Percentiles rank a stretch among this genome's conserved stretches.
phyloP scores from a whole-genome alignment of 2,797 vertebrate genomes.

The Iguana delicatissima region DNA sequence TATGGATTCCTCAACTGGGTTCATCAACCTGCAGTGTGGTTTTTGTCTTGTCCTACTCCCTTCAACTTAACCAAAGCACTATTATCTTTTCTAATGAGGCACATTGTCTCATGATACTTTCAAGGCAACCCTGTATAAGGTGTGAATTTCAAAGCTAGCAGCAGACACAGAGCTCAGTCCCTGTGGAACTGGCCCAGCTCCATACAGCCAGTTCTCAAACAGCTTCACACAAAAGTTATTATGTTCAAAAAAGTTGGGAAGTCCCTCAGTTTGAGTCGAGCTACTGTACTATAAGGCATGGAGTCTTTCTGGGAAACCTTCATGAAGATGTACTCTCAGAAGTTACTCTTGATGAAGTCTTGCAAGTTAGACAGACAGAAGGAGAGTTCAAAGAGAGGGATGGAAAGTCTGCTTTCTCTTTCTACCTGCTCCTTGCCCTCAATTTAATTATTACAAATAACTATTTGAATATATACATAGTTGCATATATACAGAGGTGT shows the following conservation, averaged over 20 bases:
- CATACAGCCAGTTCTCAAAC: neutral
- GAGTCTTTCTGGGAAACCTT: neutral
- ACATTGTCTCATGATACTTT: too few species aligned
- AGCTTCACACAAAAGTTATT: neutral
- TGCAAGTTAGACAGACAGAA: neutral
- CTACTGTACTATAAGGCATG: neutral
- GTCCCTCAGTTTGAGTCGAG: neutral
- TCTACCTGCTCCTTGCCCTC: neutral
- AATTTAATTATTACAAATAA: neutral
- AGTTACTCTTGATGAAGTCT: neutral
- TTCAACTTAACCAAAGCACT: too few species aligned
- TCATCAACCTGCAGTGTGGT: too few species aligned
- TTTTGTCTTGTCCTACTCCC: too few species aligned
- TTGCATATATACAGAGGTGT: too few species aligned
- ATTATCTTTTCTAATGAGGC: too few species aligned
- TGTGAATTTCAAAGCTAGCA: neutral
- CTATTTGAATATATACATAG: neutral
- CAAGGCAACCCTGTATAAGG: neutral
- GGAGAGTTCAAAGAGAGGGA: neutral
- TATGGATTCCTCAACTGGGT: too few species aligned
- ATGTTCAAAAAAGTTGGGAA: neutral
- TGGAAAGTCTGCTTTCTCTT: neutral
- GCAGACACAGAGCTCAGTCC: neutral
- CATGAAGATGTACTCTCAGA: neutral
- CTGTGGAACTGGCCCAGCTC: neutral